phyloP scores from a whole-genome alignment of 2,797 vertebrate genomes.

The Micrastur ruficollis region DNA sequence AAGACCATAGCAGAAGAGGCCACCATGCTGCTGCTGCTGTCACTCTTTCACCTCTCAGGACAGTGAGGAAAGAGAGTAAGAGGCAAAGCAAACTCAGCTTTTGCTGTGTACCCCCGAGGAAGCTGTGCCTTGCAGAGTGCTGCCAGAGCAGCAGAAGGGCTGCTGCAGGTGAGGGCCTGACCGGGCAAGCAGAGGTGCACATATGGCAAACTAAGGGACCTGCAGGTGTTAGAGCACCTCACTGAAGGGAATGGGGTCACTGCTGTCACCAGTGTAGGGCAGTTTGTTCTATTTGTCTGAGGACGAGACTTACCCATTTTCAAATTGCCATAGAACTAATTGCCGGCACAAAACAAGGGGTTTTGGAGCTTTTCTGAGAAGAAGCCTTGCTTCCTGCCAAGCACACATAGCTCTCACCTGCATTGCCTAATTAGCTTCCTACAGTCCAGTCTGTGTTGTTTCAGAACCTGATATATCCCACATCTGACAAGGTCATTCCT shows the following conservation, averaged over 20 bases:
- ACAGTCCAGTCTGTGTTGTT: neutral
- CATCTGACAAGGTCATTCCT: neutral
- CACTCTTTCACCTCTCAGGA: neutral
- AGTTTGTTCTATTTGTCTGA: neutral
- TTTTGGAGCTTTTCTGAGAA: neutral
- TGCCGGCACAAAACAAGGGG: neutral
- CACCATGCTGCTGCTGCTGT: neutral
- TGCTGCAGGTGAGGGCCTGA: neutral
- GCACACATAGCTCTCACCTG: neutral
- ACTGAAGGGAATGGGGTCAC: neutral
- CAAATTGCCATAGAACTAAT: neutral
- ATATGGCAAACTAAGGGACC: neutral
- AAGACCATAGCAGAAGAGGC: neutral
- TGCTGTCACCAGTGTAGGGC: neutral
- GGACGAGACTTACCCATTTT: neutral
- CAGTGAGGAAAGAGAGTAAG: neutral
- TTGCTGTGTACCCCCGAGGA: neutral
- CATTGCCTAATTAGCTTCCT: neutral
- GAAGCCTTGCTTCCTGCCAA: neutral
- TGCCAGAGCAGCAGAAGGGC: neutral
- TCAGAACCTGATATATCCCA: neutral
- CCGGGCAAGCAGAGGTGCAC: accelerated
- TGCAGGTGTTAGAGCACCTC: neutral
- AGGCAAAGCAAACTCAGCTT: neutral
- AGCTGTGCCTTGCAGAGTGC: neutral